Base-by-base conservation (phyloP, 1,140 invertebrate species). In the Apolygus lucorum region DNA sequence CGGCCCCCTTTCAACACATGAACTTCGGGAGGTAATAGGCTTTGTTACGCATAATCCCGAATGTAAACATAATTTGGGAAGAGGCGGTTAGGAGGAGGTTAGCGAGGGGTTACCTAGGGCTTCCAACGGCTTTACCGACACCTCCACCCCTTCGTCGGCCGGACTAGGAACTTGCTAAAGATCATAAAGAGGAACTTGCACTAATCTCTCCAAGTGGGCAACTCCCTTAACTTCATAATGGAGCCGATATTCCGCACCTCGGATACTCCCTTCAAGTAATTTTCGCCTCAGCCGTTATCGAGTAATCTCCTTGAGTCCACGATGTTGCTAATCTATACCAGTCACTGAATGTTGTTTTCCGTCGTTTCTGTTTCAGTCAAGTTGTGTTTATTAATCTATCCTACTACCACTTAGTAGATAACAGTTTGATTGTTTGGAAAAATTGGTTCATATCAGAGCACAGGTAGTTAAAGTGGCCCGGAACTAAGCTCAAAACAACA, bases 31-130 rank as follows among this genome's bases (percentile, higher is more conserved):
- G 54, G 54, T 59, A 59, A 59, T 59, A 59, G 54, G 54, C 54
- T 59, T 59, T 59, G 54, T 59, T 59, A 24, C 22, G 54, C 54
- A 59, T 59, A 59, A 59, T 59, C 54, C 54, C 22, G 11, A 21
- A 24, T 8, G 54, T 24, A 59, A 59, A 59, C 54, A 59, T 24
- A 24, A 59, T 59, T 42, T 42, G 34, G 4, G 34, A 17, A 8
- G 34, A n/a, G n/a, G n/a, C 11, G 22, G 22, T 8, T 59, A 21
- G 54, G 22, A 22, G 4, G 22, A 24, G 54, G 22, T 24, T 22
- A 59, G 34, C 34, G 34, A 49, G 34, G 34, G 34, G 8, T 49
- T 49, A 8, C 34, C 8, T 11, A 49, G 34, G 34, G 17, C 34
- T 49, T 49, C 8, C 8, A 49, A 17, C 34, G 34, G 8, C 22